Base-by-base conservation (phyloP, 2,888 invertebrate species). In the Spialia ferax region DNA sequence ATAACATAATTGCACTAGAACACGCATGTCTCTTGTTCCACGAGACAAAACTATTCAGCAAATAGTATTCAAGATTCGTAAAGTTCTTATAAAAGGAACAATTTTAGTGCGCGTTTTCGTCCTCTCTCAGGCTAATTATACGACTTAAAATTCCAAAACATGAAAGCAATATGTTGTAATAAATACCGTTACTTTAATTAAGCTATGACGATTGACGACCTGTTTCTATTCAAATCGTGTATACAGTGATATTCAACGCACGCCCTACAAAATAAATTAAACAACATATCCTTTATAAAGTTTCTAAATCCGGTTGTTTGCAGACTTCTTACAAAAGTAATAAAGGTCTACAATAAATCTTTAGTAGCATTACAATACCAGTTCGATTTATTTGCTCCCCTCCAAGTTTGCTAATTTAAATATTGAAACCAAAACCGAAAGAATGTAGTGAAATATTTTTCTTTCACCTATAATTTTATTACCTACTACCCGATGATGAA, bases 331-430 rank as follows among this genome's bases (percentile, higher is more conserved):
- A 85, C 87, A 80, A 82, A 91, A 87, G 85, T 86, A 90, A 92
- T 90, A 89, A 88, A 90, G 84, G 82, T 86, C 85, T 79, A 84
- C 87, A 85, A 89, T 90, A 88, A 89, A 90, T 91, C 38, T 88
- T 81, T 84, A 81, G 84, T 85, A 84, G 84, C 85, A 86, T 88
- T 84, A 85, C 84, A 83, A 83, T 81, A 78, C 77, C 79, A 70
- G 73, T 74, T 73, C 71, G 71, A 76, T 77, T 78, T 77, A 76
- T 74, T 75, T 74, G 70, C 42, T 61, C 75, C 82, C 81, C 82
- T 81, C 77, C 73, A 68, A 68, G 63, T 70, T 72, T 68, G 52
- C 59, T 45, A 66, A 72, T 73, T 74, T 72, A 73, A 71, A 8
- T 69, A 68, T 69, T 62, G 38, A 52, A 69, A 65, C 63, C 42